These are phyloP conservation scores for Pyrgus malvae DNA, from an alignment of 2,888 invertebrate species.

Conservation along the genomic window DNA sequence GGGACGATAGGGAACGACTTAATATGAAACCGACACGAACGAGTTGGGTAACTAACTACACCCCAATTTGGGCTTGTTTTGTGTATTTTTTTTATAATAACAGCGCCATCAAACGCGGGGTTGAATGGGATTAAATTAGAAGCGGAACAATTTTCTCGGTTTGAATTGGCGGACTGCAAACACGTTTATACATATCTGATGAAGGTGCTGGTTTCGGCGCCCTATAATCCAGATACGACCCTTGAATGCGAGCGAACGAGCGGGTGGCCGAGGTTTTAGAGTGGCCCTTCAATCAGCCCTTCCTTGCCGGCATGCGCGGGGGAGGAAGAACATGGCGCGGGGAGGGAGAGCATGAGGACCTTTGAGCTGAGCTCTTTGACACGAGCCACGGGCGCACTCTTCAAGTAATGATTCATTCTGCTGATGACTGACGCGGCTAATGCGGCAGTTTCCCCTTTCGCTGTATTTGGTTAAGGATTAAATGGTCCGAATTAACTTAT, in stretches of 20 bases:
- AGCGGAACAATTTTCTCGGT: slow-evolving; percentile 63
- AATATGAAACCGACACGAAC: slow-evolving; percentile 32
- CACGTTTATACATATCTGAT: slow-evolving; percentile 77
- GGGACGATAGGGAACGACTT: slow-evolving; percentile 45
- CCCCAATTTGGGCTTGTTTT: slow-evolving; percentile 7
- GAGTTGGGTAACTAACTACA: slow-evolving; percentile 30
- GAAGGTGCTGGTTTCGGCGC: slow-evolving; percentile 78
- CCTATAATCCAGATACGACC: slow-evolving; percentile 79
- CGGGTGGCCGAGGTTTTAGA: slow-evolving; percentile 78
- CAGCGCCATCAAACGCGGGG: slow-evolving; percentile 42
- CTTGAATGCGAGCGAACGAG: slow-evolving; percentile 79
- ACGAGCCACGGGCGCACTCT: slow-evolving; percentile 80
- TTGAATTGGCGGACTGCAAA: slow-evolving; percentile 66
- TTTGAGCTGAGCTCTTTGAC: slow-evolving; percentile 80
- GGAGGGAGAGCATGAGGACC: slow-evolving; percentile 62
- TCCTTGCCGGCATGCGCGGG: slow-evolving; percentile 62
- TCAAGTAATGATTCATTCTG: slow-evolving; percentile 82
- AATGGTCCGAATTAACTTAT: slow-evolving; percentile 52
- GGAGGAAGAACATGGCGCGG: slow-evolving; percentile 43
- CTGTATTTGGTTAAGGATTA: slow-evolving; percentile 68
- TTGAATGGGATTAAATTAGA: slow-evolving; percentile 68
- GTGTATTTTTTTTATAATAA: slow-evolving; percentile 37
- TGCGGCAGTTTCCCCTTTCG: slow-evolving; percentile 62
- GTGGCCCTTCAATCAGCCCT: slow-evolving; percentile 81
- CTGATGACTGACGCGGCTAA: slow-evolving; percentile 80